phyloP scores from a whole-genome alignment of 1,140 invertebrate species.

The Tetraneura akinire region DNA sequence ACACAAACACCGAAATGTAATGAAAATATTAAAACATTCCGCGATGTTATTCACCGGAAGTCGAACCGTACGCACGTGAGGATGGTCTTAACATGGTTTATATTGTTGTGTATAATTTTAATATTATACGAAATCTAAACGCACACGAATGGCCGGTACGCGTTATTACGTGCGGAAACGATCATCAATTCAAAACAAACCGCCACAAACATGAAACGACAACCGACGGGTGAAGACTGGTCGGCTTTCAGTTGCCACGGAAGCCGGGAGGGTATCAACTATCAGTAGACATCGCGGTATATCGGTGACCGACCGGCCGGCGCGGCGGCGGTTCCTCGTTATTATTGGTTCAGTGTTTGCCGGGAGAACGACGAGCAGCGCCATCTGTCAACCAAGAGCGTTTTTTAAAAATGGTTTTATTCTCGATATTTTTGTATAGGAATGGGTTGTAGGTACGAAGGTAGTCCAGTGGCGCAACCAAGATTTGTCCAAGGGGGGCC shows the following conservation, averaged over 20 bases:
- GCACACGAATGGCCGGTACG: background rate
- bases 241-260: too few species aligned
- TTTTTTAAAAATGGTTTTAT: too few species aligned
- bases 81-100: background rate
- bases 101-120: too few species aligned
- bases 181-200: background rate
- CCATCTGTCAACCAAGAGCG: background rate
- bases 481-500: too few species aligned
- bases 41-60: background rate
- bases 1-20: background rate
- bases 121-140: too few species aligned
- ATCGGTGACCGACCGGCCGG: background rate
- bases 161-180: background rate
- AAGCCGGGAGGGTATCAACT: too few species aligned
- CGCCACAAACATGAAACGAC: background rate
- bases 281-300: background rate
- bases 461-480: too few species aligned
- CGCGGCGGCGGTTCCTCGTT: background rate
- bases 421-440: too few species aligned
- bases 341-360: constrained; percentile 4
- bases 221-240: constrained; percentile 16
- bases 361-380: background rate
- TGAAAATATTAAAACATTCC: background rate
- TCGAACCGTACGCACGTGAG: background rate
- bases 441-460: too few species aligned